Conservation (phyloP, 37 sponge, comb jelly and placozoan genomes). For the Chondrilla cf. caribensis region DNA sequence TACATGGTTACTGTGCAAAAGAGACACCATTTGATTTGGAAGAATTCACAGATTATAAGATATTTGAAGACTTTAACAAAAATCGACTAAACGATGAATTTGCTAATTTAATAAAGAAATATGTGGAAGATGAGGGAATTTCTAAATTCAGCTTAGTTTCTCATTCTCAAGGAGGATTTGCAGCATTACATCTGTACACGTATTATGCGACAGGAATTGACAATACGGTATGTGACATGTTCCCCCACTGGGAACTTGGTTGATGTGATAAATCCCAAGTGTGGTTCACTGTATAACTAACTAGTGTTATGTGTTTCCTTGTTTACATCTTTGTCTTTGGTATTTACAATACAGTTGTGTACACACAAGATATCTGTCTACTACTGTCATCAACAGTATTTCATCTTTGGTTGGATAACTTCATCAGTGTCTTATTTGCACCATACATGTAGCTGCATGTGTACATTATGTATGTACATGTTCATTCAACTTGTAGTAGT, state of each 20-base stretch:
- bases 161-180: slow-evolving; percentile 61
- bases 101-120: slow-evolving; percentile 28
- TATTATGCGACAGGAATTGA: slow-evolving; percentile 45
- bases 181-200: slow-evolving; percentile 31
- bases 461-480: no score
- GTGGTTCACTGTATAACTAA: not conserved
- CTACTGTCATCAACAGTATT: no score
- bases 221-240: slow-evolving; percentile 28
- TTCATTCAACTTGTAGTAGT: no score
- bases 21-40: slow-evolving; percentile 37
- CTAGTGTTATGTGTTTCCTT: not conserved
- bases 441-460: no score
- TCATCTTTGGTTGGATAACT: no score
- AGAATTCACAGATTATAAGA: slow-evolving; percentile 35
- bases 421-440: no score
- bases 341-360: no score
- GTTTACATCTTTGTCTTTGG: no score
- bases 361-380: no score
- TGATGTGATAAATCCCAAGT: not conserved
- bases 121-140: slow-evolving; percentile 21
- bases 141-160: slow-evolving; percentile 30
- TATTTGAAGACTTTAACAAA: slow-evolving; percentile 39
- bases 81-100: slow-evolving; percentile 37
- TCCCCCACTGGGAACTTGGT: no score
- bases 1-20: slow-evolving; percentile 60